phyloP scores from a whole-genome alignment of 2,888 invertebrate genomes.

The Meghimatium bilineatum region DNA sequence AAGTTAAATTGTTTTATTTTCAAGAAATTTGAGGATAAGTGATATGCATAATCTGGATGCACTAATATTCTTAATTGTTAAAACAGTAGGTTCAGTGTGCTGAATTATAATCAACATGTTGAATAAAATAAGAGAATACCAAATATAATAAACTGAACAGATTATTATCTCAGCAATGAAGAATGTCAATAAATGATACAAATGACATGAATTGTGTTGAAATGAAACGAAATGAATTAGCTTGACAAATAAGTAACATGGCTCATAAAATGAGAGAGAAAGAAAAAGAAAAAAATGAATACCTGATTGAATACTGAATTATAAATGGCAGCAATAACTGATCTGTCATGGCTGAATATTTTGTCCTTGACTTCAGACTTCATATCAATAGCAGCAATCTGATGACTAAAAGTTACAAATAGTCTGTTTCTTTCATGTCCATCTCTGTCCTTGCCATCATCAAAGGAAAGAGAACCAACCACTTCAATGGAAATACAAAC shows the following conservation, averaged over 20 bases:
- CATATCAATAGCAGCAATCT: slow-evolving; percentile 76
- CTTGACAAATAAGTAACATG: background rate
- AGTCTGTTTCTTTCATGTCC: slow-evolving; percentile 70
- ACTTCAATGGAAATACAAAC: slow-evolving; percentile 57
- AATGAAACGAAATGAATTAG: background rate
- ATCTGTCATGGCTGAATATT: slow-evolving; percentile 76
- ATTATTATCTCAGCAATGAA: too few species aligned
- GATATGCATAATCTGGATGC: too few species aligned
- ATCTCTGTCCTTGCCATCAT: slow-evolving; percentile 69
- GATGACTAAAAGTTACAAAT: slow-evolving; percentile 76
- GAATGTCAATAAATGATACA: too few species aligned
- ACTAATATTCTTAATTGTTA: too few species aligned
- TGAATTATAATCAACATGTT: too few species aligned
- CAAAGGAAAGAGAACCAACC: slow-evolving; percentile 71
- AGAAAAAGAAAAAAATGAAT: background rate
- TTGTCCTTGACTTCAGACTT: slow-evolving; percentile 75
- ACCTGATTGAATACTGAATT: slow-evolving; percentile 76
- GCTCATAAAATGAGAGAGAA: background rate
- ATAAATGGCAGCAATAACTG: slow-evolving; percentile 74
- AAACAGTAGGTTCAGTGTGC: too few species aligned
- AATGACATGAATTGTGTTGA: too few species aligned
- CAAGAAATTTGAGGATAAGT: too few species aligned
- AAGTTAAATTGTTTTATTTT: too few species aligned
- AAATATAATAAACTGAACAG: too few species aligned
- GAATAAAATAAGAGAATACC: too few species aligned